Evolutionary conservation across 2,113 vertebrate genomes (phyloP), one percentile per base, ranked within the genome.

Genomic region (Morone chrysops): DNA sequence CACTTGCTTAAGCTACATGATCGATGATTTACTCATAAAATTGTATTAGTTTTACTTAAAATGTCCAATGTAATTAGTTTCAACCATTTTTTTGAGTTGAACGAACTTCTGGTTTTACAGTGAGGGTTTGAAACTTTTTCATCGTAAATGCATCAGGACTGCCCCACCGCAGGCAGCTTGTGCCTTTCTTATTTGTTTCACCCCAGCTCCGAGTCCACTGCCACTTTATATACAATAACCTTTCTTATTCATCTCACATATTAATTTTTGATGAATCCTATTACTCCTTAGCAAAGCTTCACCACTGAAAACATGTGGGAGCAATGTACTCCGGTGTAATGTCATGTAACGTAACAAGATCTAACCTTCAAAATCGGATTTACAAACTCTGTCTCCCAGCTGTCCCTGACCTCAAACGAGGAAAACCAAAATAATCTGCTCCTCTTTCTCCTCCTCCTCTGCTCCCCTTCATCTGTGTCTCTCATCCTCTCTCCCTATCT

Each of bases 361-460:
- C 48, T 36, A 16, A 43, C 8, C 47, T 68, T 12, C 31, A 38
- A 31, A 41, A 20, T 80, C 61, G 11, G 41, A 56, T 73, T 40
- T 13, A 8, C 6, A 63, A 38, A 38, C 43, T 12, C 18, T 68
- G 41, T 38, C 63, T 65, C 76, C 43, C 61, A 62, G 22, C 69
- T 68, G 47, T 43, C 47, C 60, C 50, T 20, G 45, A 82, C 77
- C 77, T 83, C 66, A 59, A 45, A 70, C 53, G 25, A 57, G 62
- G 66, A 81, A 73, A 75, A 59, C 60, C 45, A 38, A 71, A 80
- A 79, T 48, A 68, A 79, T 71, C 60, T 4, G 11, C 73, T 83
- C 51, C 50, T 65, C 73, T 45, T 18, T 9, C 36, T 74, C 45
- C 53, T 50, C 38, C 56, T 25, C 16, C 72, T 3, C 62, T 59